Evolutionary conservation across 1,140 invertebrate species (phyloP), one percentile per base, ranked within the genome.

Genomic region (Heliconius melpomene): DNA sequence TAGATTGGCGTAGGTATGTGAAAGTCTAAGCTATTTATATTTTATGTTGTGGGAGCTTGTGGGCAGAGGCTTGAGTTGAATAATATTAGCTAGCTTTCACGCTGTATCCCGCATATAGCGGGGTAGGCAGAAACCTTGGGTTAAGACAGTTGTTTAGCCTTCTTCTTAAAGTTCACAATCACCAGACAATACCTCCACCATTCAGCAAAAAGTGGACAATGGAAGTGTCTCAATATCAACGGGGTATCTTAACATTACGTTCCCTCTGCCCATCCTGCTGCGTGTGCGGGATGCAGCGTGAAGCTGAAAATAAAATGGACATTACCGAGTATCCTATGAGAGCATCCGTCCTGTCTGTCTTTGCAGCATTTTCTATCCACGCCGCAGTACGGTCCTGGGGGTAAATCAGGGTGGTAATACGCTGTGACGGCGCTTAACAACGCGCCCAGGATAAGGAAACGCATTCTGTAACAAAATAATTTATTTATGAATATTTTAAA

Each of bases 311-410:
- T 36, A 70, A 78, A 71, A 70, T 72, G 5, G 36, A 40, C 72
- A 83, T 84, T 80, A 93, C 92, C 89, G 46, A 87, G 83, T 84
- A 93, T 93, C n/a, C 66, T 72, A 74, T 90, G 87, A n/a, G 92
- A 88, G 75, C 92, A 93, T 50, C 77, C 72, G 70, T 93, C 92
- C 38, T 86, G 52, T 70, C 92, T 85, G 70, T 90, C 79, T 11
- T 7, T 79, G 73, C 92, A 93, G 83, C 92, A 93, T 32, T 86
- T 83, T 6, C 77, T 74, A 3, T 82, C 23, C 3, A 80, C 76
- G 18, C 89, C 89, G 77, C 92, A 93, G 80, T 89, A 93, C 1
- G 90, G 92, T 7, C 91, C 91, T 3, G 86, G 86, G 1, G 90
- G 90, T 2, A 93, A 79, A 40, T 91, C 90, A 0, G 86, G 87